Evolutionary conservation across 2,113 vertebrate genomes (phyloP).

Genomic region (Raphicerus campestris): DNA sequence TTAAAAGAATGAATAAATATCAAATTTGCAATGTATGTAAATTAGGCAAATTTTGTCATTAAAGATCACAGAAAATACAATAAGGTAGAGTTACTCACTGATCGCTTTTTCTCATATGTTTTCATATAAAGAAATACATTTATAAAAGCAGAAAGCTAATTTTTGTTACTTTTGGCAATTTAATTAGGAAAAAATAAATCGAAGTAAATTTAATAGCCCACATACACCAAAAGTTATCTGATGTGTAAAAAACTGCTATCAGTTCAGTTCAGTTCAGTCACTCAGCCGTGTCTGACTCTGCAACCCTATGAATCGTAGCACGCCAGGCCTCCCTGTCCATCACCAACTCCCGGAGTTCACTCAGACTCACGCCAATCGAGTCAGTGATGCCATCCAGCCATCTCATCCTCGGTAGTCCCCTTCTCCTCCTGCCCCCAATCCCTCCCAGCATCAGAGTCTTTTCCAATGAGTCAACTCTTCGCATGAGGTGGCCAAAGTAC

Average conservation of each 20-base stretch:
- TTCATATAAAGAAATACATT: not conserved
- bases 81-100: constrained; percentile 31
- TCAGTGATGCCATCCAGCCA: too few relatives aligned
- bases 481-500: too few relatives aligned
- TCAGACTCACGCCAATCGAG: accelerated
- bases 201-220: not conserved
- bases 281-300: too few relatives aligned
- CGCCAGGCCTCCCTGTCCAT: too few relatives aligned
- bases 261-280: too few relatives aligned
- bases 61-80: constrained; percentile 46
- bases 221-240: not conserved
- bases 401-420: too few relatives aligned
- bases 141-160: not conserved
- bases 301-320: too few relatives aligned
- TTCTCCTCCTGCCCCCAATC: too few relatives aligned
- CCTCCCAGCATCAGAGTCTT: too few relatives aligned
- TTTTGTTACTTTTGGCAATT: constrained; percentile 21
- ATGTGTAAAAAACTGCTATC: not conserved
- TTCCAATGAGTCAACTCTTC: too few relatives aligned
- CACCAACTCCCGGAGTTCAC: too few relatives aligned
- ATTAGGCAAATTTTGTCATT: constrained; percentile 60
- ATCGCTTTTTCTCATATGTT: constrained; percentile 44
- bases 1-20: constrained; percentile 63
- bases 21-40: constrained; percentile 61
- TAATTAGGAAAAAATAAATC: constrained; percentile 26